phyloP scores from a whole-genome alignment of 2,113 vertebrate genomes.

The Etheostoma cragini region DNA sequence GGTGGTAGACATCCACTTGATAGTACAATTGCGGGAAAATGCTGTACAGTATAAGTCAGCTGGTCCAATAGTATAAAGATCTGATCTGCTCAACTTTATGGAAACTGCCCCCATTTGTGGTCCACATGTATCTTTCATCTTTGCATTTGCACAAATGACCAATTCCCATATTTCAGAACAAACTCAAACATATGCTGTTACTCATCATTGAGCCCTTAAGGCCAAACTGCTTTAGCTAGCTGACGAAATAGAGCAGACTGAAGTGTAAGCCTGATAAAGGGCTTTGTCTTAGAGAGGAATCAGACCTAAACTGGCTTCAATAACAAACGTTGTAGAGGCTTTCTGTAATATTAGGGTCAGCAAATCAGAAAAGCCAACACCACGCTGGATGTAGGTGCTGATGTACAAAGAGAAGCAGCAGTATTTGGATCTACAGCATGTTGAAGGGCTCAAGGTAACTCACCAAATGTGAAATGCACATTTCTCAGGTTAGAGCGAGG shows the following conservation, averaged over 20 bases:
- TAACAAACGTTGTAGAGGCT: constrained; percentile 35
- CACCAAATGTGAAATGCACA: neutral
- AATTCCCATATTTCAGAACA: constrained; percentile 31
- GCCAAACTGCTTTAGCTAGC: constrained; percentile 31
- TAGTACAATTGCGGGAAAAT: constrained; percentile 2
- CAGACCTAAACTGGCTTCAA: constrained; percentile 32
- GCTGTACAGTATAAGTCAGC: neutral
- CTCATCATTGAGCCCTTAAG: constrained; percentile 51
- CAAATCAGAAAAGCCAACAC: constrained; percentile 19
- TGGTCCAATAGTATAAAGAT: constrained; percentile 10
- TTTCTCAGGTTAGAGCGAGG: neutral
- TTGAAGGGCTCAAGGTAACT: neutral
- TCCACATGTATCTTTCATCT: constrained; percentile 23
- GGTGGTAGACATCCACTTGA: constrained; percentile 6
- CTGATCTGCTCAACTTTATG: constrained; percentile 8
- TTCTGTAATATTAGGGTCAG: constrained; percentile 38
- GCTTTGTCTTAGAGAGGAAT: constrained; percentile 54
- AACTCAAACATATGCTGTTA: constrained; percentile 33
- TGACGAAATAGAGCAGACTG: constrained; percentile 50
- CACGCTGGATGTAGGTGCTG: neutral
- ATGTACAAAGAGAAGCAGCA: neutral
- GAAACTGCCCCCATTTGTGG: constrained; percentile 17
- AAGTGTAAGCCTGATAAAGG: constrained; percentile 50
- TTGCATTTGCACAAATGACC: constrained; percentile 41
- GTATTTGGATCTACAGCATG: neutral